Percentiles rank a stretch among this genome's conserved stretches.
These are phyloP conservation scores for Phania funesta DNA, from an alignment of 2,888 invertebrate genomes.

Conservation along the genomic window DNA sequence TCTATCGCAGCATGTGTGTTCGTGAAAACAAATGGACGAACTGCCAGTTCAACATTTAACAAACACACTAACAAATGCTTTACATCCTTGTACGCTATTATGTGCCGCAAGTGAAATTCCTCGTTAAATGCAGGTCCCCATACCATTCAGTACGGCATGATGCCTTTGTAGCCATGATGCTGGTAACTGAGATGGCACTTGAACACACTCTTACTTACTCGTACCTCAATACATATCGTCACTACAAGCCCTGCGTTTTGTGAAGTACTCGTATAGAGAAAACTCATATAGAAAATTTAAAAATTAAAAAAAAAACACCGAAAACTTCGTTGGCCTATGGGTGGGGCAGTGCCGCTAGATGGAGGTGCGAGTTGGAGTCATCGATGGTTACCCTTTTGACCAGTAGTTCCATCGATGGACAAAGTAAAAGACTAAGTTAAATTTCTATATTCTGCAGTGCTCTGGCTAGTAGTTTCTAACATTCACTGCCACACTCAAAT, in stretches of 20 bases:
- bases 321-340: slow-evolving; percentile 56
- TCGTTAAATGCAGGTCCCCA: slow-evolving; percentile 67
- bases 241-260: slow-evolving; percentile 6
- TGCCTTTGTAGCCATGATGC: slow-evolving; percentile 59
- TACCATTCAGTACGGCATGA: slow-evolving; percentile 15
- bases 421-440: slow-evolving; percentile 65
- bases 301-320: background rate
- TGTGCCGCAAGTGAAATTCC: slow-evolving; percentile 68
- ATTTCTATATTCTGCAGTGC: slow-evolving; percentile 53
- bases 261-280: slow-evolving; percentile 10
- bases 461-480: slow-evolving; percentile 55
- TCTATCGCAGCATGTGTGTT: slow-evolving; percentile 72
- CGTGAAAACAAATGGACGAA: slow-evolving; percentile 70
- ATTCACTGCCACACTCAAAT: slow-evolving; percentile 7
- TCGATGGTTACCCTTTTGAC: slow-evolving; percentile 30
- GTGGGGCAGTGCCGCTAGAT: slow-evolving; percentile 44
- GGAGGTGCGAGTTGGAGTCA: slow-evolving; percentile 48
- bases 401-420: slow-evolving; percentile 48
- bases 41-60: slow-evolving; percentile 24
- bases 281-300: background rate
- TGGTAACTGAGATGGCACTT: slow-evolving; percentile 63
- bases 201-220: slow-evolving; percentile 37
- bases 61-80: slow-evolving; percentile 40
- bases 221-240: background rate
- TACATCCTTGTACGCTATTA: slow-evolving; percentile 61